Evolutionary conservation across 2,888 invertebrate genomes (phyloP).

Genomic region (Tuta absoluta): DNA sequence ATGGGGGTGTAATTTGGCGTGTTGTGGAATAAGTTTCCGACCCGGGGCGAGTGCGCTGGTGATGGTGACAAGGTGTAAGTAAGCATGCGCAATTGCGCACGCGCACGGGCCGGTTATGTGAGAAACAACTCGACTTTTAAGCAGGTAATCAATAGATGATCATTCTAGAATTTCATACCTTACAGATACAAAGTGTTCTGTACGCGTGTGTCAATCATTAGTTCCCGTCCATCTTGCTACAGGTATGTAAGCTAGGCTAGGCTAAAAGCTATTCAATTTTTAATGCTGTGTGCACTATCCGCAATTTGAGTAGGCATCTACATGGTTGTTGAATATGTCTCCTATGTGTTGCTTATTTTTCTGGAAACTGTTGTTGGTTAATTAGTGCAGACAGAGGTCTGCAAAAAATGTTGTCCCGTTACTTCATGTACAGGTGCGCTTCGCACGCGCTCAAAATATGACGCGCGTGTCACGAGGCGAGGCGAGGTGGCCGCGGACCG

Average conservation of each 20-base stretch:
- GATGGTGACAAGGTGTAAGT: constrained; percentile 40
- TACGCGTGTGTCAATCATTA: not conserved
- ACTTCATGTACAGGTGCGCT: constrained; percentile 52
- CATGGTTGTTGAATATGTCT: constrained; percentile 22
- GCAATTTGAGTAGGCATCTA: not conserved
- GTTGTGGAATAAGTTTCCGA: constrained; percentile 36
- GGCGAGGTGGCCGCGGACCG: not conserved
- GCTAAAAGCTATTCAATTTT: not conserved
- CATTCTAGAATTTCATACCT: not conserved
- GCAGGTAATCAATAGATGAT: not conserved
- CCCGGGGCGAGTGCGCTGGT: constrained; percentile 17
- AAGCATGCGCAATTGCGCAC: constrained; percentile 31
- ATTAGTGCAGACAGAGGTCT: constrained; percentile 35
- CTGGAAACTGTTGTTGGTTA: constrained; percentile 34
- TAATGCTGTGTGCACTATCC: not conserved
- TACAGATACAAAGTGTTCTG: not conserved
- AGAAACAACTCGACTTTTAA: not conserved
- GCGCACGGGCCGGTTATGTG: constrained; percentile 31
- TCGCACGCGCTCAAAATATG: constrained; percentile 47
- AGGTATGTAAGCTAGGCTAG: not conserved
- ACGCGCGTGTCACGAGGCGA: constrained; percentile 23
- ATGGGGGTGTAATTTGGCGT: constrained; percentile 30
- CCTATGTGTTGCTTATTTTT: constrained; percentile 30
- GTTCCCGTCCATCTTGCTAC: not conserved
- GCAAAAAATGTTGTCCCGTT: constrained; percentile 50